Conservation (phyloP, 2,888 invertebrate genomes). For the Carterocephalus palaemon region DNA sequence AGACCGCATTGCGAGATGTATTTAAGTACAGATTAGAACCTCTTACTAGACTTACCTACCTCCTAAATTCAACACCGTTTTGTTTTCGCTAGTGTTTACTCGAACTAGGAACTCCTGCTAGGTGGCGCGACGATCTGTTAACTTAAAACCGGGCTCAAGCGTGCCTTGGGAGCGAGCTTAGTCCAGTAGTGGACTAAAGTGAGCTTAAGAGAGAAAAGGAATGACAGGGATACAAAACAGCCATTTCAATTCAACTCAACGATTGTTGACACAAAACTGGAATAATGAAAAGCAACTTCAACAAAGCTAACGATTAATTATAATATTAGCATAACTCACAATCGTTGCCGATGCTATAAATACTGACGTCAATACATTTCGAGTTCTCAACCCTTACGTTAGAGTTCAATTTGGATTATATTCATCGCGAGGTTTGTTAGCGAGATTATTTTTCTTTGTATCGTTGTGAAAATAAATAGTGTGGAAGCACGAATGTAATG, state of each 20-base stretch:
- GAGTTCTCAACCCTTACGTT: not conserved
- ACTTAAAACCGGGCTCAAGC: too few relatives aligned
- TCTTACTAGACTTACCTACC: constrained; percentile 6
- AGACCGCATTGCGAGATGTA: too few relatives aligned
- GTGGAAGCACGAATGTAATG: constrained; percentile 20
- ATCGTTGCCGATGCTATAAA: constrained; percentile 6
- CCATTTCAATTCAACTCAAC: not conserved
- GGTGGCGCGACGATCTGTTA: too few relatives aligned
- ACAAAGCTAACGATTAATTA: constrained; percentile 11
- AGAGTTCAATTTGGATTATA: constrained; percentile 1
- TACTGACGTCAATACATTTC: not conserved
- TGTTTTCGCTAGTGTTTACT: constrained; percentile 11
- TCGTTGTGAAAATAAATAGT: constrained; percentile 17
- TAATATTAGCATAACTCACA: constrained; percentile 6
- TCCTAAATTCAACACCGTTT: constrained; percentile 9
- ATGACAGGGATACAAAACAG: too few relatives aligned
- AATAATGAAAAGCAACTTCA: constrained; percentile 4
- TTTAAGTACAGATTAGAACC: too few relatives aligned
- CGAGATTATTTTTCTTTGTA: constrained; percentile 20
- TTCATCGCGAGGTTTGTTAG: not conserved
- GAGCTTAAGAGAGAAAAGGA: too few relatives aligned
- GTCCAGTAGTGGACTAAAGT: too few relatives aligned
- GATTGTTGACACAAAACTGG: not conserved
- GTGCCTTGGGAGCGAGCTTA: too few relatives aligned
- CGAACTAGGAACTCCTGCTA: too few relatives aligned